Evolutionary conservation across 1,140 invertebrate genomes (phyloP).

Genomic region (Microplitis demolitor): DNA sequence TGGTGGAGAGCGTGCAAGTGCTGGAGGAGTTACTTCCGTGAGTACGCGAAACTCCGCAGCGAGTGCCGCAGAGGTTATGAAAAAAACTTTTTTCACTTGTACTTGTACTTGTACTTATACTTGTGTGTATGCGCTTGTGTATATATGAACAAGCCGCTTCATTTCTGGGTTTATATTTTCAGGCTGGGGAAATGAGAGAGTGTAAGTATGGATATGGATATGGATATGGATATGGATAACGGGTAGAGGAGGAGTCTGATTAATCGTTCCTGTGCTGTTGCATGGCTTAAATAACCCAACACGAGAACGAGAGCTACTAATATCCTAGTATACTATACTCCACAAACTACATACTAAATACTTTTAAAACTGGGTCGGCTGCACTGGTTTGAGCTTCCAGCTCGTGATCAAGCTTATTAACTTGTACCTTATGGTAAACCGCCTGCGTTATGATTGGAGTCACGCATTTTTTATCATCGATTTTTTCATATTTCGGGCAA

Average conservation of each 20-base stretch:
- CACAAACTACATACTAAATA: too few species aligned
- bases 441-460: not conserved
- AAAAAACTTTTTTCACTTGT: slow-evolving; percentile 19
- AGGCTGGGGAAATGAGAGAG: too few species aligned
- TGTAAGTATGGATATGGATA: not conserved
- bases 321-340: not conserved
- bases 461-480: not conserved
- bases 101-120: not conserved
- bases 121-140: not conserved
- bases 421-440: not conserved
- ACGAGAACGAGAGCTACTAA: not conserved
- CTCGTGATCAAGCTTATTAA: not conserved
- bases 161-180: not conserved
- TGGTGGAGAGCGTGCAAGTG: not conserved
- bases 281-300: slow-evolving; percentile 8
- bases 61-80: slow-evolving; percentile 24
- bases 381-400: not conserved
- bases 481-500: not conserved
- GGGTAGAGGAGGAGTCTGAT: not conserved
- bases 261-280: slow-evolving; percentile 13
- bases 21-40: slow-evolving; percentile 6
- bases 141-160: not conserved
- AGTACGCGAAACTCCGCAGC: slow-evolving; percentile 27
- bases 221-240: not conserved
- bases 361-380: slow-evolving; percentile 12